Conservation (phyloP, 2,888 invertebrate species). For the Yponomeuta evonymella region DNA sequence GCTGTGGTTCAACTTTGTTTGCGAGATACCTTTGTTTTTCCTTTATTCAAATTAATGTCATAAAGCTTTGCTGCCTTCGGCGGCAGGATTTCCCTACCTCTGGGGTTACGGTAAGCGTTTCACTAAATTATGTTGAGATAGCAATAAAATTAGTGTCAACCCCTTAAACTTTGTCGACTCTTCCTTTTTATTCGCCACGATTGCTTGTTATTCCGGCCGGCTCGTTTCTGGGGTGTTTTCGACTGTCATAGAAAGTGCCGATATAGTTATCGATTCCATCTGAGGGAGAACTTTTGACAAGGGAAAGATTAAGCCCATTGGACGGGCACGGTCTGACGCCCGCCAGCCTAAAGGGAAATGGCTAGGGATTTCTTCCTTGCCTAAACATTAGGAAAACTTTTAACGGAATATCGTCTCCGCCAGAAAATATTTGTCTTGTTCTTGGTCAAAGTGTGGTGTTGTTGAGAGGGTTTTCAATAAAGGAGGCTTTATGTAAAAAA, state of each 20-base stretch:
- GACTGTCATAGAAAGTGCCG: constrained; percentile 7
- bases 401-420: background rate
- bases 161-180: constrained; percentile 2
- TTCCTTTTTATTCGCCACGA: background rate
- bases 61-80: constrained; percentile 2
- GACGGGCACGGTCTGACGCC: constrained; percentile 4
- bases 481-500: constrained; percentile 59
- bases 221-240: constrained; percentile 17
- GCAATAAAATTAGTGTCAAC: constrained; percentile 13
- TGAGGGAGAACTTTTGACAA: constrained; percentile 22
- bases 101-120: constrained; percentile 4
- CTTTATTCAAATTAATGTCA: constrained; percentile 7
- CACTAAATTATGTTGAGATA: constrained; percentile 9
- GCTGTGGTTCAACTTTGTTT: background rate
- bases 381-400: constrained; percentile 12
- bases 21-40: background rate
- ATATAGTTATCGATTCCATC: constrained; percentile 23
- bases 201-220: constrained; percentile 6
- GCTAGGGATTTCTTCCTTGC: background rate
- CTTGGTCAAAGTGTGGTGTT: no score
- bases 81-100: background rate
- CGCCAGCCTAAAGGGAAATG: background rate
- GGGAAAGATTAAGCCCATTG: constrained; percentile 20
- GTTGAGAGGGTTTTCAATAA: constrained; percentile 30
- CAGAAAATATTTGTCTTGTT: background rate